A percentile compares a stretch with the other conserved stretches of the same genome.
Evolutionary conservation across 2,888 invertebrate genomes (phyloP).

Genomic region (Andricus quercusramuli): DNA sequence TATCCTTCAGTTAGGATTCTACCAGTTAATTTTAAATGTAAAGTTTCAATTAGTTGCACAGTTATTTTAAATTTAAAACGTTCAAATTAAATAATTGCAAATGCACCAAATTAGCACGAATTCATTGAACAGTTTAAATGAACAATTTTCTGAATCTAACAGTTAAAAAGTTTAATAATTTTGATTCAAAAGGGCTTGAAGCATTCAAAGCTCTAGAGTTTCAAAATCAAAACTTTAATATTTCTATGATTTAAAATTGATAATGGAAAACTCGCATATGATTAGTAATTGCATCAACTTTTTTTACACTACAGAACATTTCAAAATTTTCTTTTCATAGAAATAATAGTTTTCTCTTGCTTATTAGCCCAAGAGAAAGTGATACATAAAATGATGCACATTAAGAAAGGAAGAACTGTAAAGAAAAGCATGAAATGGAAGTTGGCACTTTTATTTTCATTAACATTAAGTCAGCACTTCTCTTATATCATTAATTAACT

Average conservation of each 20-base stretch:
- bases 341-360: background rate
- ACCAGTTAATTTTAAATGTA: too few species aligned
- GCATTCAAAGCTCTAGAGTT: too few species aligned
- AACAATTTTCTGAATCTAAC: too few species aligned
- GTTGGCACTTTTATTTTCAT: background rate
- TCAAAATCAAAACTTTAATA: too few species aligned
- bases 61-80: too few species aligned
- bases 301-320: background rate
- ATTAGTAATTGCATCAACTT: background rate
- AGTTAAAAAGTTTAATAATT: too few species aligned
- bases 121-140: too few species aligned
- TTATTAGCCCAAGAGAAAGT: constrained; percentile 16
- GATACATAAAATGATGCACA: constrained; percentile 1
- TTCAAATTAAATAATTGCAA: too few species aligned
- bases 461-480: background rate
- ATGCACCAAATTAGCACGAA: too few species aligned
- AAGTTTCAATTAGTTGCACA: too few species aligned
- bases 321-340: background rate
- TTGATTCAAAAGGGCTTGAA: too few species aligned
- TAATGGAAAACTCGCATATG: background rate
- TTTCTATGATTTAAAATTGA: background rate
- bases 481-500: background rate
- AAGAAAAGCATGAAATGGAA: background rate
- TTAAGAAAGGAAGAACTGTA: background rate
- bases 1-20: too few species aligned